Evolutionary conservation across 1,140 invertebrate species (phyloP).

Genomic region (Euwallacea similis): DNA sequence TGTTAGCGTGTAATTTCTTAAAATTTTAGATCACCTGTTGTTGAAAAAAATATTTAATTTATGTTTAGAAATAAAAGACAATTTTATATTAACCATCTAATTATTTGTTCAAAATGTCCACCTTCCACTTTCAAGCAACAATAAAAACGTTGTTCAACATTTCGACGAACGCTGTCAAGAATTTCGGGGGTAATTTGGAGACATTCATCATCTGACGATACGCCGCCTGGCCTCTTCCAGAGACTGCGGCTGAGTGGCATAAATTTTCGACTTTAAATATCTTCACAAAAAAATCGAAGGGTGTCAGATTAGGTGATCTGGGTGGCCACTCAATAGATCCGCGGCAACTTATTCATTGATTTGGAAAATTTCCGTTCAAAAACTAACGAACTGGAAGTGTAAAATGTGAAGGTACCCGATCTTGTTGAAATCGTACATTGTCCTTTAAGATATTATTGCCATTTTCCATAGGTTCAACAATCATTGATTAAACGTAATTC

Average conservation of each 20-base stretch:
- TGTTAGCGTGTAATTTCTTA: background rate
- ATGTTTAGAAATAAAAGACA: background rate
- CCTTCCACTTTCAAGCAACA: background rate
- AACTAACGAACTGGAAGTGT: background rate
- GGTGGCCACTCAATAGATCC: no score
- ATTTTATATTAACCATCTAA: background rate
- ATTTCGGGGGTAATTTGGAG: slow-evolving; percentile 13
- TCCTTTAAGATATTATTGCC: background rate
- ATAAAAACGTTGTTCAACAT: no score
- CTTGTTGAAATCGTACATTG: background rate
- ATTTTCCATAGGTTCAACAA: background rate
- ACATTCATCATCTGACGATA: slow-evolving; percentile 15
- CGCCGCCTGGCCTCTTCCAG: slow-evolving; percentile 7
- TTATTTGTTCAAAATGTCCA: background rate
- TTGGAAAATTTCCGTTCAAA: background rate
- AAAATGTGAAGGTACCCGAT: background rate
- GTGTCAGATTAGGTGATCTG: no score
- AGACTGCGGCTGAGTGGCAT: background rate
- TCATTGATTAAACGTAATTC: background rate
- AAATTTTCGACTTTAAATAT: no score
- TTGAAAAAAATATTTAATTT: background rate
- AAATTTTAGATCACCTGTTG: background rate
- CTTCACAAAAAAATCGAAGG: no score
- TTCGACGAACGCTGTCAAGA: background rate
- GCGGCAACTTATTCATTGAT: background rate